These are phyloP conservation scores for Neodiprion fabricii DNA, from an alignment of 1,140 invertebrate species.

Conservation along the genomic window DNA sequence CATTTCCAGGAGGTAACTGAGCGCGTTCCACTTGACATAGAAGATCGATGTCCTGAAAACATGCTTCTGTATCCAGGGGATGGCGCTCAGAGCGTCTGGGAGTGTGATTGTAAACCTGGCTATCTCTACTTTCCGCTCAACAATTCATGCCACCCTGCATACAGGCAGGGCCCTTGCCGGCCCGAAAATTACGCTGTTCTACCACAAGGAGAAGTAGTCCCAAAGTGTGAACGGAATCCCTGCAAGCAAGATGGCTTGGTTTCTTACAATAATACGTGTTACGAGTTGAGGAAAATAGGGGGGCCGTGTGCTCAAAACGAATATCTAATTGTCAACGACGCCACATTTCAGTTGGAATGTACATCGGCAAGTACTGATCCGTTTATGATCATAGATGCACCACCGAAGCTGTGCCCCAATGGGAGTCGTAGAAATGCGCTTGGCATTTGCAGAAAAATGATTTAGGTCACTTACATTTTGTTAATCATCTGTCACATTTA, in stretches of 20 bases:
- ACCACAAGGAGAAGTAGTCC: slow-evolving; percentile 57
- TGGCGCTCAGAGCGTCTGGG: slow-evolving; percentile 64
- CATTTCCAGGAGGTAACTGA: slow-evolving; percentile 32
- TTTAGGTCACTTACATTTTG: background rate
- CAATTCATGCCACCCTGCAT: slow-evolving; percentile 68
- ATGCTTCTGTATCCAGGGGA: slow-evolving; percentile 71
- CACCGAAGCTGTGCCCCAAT: slow-evolving; percentile 37
- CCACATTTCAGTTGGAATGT: slow-evolving; percentile 48
- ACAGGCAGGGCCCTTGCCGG: slow-evolving; percentile 68
- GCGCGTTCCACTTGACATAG: slow-evolving; percentile 61
- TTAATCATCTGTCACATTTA: background rate
- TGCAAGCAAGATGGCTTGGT: slow-evolving; percentile 63
- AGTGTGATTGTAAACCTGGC: slow-evolving; percentile 71
- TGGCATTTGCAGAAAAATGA: slow-evolving; percentile 38
- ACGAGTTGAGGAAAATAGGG: slow-evolving; percentile 51
- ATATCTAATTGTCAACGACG: slow-evolving; percentile 42
- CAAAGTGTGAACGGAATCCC: slow-evolving; percentile 67
- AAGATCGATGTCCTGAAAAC: slow-evolving; percentile 65
- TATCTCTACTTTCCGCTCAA: slow-evolving; percentile 68
- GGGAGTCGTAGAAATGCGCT: slow-evolving; percentile 45
- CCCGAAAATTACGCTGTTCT: slow-evolving; percentile 64
- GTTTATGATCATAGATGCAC: slow-evolving; percentile 39
- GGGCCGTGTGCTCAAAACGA: slow-evolving; percentile 49
- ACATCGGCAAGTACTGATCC: slow-evolving; percentile 24
- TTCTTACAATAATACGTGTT: slow-evolving; percentile 60